phyloP scores from a whole-genome alignment of 2,113 vertebrate genomes.

The Otis tarda region DNA sequence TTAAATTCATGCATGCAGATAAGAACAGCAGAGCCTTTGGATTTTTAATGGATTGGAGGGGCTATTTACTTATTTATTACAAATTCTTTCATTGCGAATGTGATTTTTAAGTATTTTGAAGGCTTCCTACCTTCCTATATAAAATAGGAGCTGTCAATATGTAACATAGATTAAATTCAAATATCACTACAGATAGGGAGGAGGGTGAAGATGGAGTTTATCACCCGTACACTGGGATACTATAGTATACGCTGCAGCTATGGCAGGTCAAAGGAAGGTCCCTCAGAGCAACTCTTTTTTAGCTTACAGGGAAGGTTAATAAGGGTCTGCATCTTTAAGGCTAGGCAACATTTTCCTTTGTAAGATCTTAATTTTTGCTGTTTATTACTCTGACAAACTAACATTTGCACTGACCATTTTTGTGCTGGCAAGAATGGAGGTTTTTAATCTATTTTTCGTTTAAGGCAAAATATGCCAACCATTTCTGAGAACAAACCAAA shows the following conservation, averaged over 20 bases:
- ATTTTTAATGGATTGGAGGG: background rate
- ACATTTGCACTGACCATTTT: background rate
- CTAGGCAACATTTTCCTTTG: background rate
- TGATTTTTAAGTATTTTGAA: background rate
- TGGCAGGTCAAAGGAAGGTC: background rate
- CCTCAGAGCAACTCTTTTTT: background rate
- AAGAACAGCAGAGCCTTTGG: background rate
- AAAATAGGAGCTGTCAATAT: background rate
- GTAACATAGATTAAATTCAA: background rate
- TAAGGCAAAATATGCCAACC: background rate
- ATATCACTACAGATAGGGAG: accelerated
- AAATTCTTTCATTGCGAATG: background rate
- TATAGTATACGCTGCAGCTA: background rate
- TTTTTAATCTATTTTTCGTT: background rate
- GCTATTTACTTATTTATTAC: background rate
- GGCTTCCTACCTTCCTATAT: background rate
- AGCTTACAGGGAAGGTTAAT: background rate
- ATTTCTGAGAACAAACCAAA: background rate
- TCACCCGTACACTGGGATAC: background rate
- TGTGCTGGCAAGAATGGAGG: background rate
- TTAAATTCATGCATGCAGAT: background rate
- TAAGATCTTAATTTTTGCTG: background rate
- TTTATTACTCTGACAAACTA: background rate
- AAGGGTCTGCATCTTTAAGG: background rate
- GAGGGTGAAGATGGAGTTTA: background rate